Evolutionary conservation across 2,113 vertebrate species (phyloP).

Genomic region (Peromyscus polionotus): DNA sequence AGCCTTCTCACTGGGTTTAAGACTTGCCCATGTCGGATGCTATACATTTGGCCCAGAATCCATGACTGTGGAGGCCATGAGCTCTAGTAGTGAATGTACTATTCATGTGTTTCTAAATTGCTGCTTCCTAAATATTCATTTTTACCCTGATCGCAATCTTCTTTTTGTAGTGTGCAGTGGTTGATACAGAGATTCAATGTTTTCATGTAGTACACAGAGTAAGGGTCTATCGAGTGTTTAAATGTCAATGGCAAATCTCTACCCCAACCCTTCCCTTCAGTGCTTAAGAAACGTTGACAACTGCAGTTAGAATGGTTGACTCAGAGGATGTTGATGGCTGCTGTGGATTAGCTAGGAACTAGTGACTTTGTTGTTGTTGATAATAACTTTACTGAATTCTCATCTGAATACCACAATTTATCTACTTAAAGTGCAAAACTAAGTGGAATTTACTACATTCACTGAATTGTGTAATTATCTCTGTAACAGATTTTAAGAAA

Average conservation of each 20-base stretch:
- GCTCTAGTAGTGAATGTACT: background rate
- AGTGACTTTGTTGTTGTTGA: background rate
- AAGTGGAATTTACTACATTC: background rate
- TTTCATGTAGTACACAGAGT: background rate
- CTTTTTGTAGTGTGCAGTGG: background rate
- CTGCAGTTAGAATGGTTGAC: background rate
- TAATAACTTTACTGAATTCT: background rate
- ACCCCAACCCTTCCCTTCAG: background rate
- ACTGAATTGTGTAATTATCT: background rate
- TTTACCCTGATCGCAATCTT: too few species aligned
- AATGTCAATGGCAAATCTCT: background rate
- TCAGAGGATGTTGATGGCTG: background rate
- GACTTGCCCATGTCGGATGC: too few species aligned
- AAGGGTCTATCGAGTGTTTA: background rate
- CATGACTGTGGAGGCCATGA: too few species aligned
- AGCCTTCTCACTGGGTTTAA: background rate
- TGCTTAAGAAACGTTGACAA: background rate
- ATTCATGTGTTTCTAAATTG: background rate
- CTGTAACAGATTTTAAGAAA: background rate
- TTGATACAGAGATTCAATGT: background rate
- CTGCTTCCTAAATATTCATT: background rate
- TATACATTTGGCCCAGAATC: background rate
- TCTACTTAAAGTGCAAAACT: background rate
- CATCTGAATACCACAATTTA: background rate
- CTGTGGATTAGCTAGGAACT: background rate